Evolutionary conservation across 2,888 invertebrate genomes (phyloP), one percentile per base, ranked within the genome.

Genomic region (Flexamia atlantica): DNA sequence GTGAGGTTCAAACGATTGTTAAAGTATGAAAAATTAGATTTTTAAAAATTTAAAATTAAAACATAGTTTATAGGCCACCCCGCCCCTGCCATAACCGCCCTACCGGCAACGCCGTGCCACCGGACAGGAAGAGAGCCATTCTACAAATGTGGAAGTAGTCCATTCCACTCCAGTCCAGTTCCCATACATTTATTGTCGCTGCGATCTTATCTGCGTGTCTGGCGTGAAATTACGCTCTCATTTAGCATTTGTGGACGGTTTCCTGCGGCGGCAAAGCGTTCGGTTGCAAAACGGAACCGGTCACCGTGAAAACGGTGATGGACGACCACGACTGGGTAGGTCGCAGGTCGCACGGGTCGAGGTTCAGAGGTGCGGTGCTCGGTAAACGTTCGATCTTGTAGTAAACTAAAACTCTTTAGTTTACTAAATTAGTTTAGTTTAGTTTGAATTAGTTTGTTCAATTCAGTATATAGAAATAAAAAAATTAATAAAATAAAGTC

Each of bases 121-220:
- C 28, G 9, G 64, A 28, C 64, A 64, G 64, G 64, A 64, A 64
- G 64, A 5, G 12, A 28, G 64, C 64, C 64, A 64, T 64, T 64
- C 64, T 64, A 64, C 64, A 64, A 64, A 64, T 64, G 64, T 64
- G 64, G 64, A 64, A 64, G 64, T 64, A 64, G 64, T 64, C 64
- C 64, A 64, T 64, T 64, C 30, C 64, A 17, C 28, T 64, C 14
- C 30, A 20, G 28, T 64, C 25, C 25, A 46, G 74, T 76, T 76
- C 74, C 74, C 74, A 76, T 76, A 76, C 74, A 76, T 76, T 76
- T 76, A 76, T 76, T 76, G 74, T 76, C 74, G 40, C 74, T 76
- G 36, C 32, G 74, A 76, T 76, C 25, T 25, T 76, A 76, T 76
- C 74, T 20, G 46, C 25, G 70, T 40, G 40, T 76, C 74, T 46